phyloP scores from a whole-genome alignment of 92 coral and sea anemone species.

The Actinernus sp. region DNA sequence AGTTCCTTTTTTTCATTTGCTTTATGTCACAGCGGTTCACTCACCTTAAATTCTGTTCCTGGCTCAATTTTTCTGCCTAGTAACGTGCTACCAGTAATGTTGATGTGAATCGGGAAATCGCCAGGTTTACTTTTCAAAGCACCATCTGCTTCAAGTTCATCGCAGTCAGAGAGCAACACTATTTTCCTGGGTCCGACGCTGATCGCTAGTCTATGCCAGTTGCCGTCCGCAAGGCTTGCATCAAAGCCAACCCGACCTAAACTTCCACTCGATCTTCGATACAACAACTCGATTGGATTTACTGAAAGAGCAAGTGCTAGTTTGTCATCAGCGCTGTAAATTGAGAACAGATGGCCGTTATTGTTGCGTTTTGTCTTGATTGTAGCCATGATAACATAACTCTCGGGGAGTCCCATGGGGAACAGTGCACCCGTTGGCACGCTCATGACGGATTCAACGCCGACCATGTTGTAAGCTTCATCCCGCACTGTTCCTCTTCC shows the following conservation, averaged over 20 bases:
- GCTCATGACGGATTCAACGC: constrained; percentile 38
- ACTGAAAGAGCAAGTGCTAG: constrained; percentile 64
- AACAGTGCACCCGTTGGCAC: constrained; percentile 62
- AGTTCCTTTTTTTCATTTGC: too few species aligned
- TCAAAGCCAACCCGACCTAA: constrained; percentile 37
- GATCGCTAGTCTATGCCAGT: constrained; percentile 90
- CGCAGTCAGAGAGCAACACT: constrained; percentile 76
- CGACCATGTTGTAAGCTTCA: constrained; percentile 75
- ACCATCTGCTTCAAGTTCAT: not conserved
- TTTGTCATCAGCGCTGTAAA: constrained; percentile 49
- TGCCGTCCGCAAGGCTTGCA: constrained; percentile 72
- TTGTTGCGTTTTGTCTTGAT: constrained; percentile 63
- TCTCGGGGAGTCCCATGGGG: constrained; percentile 68
- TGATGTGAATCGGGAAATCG: constrained; percentile 29
- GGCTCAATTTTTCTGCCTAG: constrained; percentile 40
- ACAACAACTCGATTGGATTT: constrained; percentile 74
- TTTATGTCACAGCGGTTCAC: not conserved
- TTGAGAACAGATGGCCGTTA: constrained; percentile 84
- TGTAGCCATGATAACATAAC: constrained; percentile 77
- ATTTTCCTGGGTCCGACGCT: constrained; percentile 59
- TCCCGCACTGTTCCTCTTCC: constrained; percentile 57
- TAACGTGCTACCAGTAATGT: constrained; percentile 44
- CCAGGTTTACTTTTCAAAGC: constrained; percentile 13
- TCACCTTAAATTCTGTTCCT: constrained; percentile 54
- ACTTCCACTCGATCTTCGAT: constrained; percentile 44